These are phyloP conservation scores for Clarias magur DNA, from an alignment of 2,113 vertebrate genomes.

Conservation along the genomic window DNA sequence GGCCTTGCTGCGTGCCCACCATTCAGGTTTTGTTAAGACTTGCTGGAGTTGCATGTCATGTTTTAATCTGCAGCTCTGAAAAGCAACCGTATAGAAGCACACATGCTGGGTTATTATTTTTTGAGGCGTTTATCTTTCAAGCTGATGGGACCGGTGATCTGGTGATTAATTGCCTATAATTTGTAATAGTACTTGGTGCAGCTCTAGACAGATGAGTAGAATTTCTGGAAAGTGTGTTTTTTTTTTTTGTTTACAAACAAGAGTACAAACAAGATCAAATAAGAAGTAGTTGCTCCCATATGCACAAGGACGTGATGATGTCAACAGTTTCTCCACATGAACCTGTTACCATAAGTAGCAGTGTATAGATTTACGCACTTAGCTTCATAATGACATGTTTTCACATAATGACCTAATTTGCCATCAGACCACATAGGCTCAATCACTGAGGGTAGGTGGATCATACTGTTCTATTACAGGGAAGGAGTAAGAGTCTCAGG, in stretches of 20 bases:
- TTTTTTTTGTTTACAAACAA: constrained; percentile 53
- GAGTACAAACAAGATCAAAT: constrained; percentile 60
- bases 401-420: constrained; percentile 73
- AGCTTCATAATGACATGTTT: constrained; percentile 68
- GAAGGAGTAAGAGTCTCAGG: constrained; percentile 2
- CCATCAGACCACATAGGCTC: constrained; percentile 55
- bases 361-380: constrained; percentile 68
- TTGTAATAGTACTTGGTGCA: constrained; percentile 10
- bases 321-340: constrained; percentile 68
- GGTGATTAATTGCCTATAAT: constrained; percentile 34
- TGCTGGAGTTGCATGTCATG: constrained; percentile 29
- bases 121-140: constrained; percentile 11
- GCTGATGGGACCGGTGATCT: background rate
- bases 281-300: constrained; percentile 49
- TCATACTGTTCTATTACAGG: constrained; percentile 5
- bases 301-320: constrained; percentile 56
- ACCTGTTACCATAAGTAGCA: constrained; percentile 76
- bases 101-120: constrained; percentile 17
- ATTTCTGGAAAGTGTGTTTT: constrained; percentile 52
- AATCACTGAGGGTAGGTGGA: constrained; percentile 21
- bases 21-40: constrained; percentile 47
- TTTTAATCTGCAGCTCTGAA: constrained; percentile 35
- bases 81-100: background rate
- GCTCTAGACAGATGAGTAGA: constrained; percentile 51
- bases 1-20: constrained; percentile 22